phyloP scores from a whole-genome alignment of 1,140 invertebrate species.

The Pantala flavescens region DNA sequence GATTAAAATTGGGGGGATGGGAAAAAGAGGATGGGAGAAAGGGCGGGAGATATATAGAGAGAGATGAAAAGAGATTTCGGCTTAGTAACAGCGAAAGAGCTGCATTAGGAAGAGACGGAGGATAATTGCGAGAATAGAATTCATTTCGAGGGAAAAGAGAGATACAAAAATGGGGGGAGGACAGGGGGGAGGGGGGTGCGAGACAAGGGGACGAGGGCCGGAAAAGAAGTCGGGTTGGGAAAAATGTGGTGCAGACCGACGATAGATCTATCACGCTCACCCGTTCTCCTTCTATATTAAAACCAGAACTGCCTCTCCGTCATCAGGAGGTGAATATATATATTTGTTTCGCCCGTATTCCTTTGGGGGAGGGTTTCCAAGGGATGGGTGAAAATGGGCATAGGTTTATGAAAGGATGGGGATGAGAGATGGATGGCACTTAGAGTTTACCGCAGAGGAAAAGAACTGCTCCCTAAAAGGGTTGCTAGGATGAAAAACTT shows the following conservation, averaged over 20 bases:
- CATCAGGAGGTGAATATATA: slow-evolving; percentile 9
- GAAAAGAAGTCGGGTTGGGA: not conserved
- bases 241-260: not conserved
- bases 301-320: not conserved
- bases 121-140: not conserved
- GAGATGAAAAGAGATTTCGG: not conserved
- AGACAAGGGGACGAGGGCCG: not conserved
- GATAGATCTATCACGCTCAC: slow-evolving; percentile 8
- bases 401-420: no score
- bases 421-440: no score
- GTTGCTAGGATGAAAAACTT: no score
- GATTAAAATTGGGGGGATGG: slow-evolving; percentile 4
- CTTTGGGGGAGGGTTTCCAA: not conserved
- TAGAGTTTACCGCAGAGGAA: no score
- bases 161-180: no score
- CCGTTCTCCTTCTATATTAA: not conserved
- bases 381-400: not conserved
- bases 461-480: no score
- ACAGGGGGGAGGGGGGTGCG: not conserved
- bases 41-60: not conserved
- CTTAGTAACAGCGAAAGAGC: not conserved
- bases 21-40: not conserved
- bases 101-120: not conserved
- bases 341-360: slow-evolving; percentile 7
- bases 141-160: no score